Conservation (phyloP, 2,113 vertebrate genomes). For the Zeus faber region DNA sequence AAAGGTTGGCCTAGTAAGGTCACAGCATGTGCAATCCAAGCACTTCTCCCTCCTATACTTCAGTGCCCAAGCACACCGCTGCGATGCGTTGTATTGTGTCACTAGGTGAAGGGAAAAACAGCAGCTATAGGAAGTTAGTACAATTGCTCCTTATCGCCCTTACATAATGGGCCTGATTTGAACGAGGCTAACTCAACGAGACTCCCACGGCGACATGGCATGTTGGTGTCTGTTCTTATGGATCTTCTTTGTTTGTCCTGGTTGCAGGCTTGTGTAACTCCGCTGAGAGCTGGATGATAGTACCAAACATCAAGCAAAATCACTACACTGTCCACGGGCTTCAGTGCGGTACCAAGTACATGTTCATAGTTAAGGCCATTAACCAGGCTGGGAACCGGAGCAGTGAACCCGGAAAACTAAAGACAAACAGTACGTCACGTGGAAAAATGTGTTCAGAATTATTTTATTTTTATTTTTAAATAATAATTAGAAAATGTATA, state of each 20-base stretch:
- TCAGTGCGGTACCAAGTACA: slow-evolving; percentile 96
- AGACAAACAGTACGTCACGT: slow-evolving; percentile 91
- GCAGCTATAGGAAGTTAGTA: slow-evolving; percentile 22
- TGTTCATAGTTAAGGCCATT: slow-evolving; percentile 97
- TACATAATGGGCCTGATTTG: no score
- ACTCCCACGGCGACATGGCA: neutral
- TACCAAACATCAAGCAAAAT: slow-evolving; percentile 98
- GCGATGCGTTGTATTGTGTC: slow-evolving; percentile 15
- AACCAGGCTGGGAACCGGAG: slow-evolving; percentile 95
- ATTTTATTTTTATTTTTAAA: no score
- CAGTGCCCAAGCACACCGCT: slow-evolving; percentile 16
- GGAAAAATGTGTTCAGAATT: no score
- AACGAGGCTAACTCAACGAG: no score
- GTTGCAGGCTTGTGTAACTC: slow-evolving; percentile 95
- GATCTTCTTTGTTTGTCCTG: slow-evolving; percentile 15
- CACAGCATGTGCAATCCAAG: slow-evolving; percentile 50
- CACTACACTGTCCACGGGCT: slow-evolving; percentile 97
- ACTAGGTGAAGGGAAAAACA: slow-evolving; percentile 32
- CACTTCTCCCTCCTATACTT: slow-evolving; percentile 49
- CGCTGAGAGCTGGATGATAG: slow-evolving; percentile 99
- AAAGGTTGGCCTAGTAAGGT: slow-evolving; percentile 48
- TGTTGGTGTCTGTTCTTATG: slow-evolving; percentile 10
- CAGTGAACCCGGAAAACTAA: slow-evolving; percentile 92
- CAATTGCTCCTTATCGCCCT: no score
- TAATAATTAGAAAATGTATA: neutral